Evolutionary conservation across 2,113 vertebrate genomes (phyloP).

Genomic region (Gorsachius goisagi): DNA sequence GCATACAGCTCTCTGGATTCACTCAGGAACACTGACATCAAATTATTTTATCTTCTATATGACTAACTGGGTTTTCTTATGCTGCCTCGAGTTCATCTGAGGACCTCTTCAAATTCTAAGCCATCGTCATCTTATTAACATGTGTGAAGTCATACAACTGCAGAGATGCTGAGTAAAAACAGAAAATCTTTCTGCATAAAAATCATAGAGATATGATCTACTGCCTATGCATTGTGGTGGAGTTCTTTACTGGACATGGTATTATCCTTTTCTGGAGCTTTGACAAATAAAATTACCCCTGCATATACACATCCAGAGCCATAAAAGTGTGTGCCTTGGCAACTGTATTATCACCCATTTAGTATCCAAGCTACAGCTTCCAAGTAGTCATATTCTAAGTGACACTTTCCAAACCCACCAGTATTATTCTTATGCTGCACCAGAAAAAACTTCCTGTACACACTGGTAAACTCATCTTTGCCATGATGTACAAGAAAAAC

Average conservation of each 20-base stretch:
- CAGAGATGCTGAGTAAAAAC: not conserved
- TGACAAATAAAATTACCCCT: not conserved
- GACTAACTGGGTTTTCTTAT: not conserved
- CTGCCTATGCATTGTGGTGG: not conserved
- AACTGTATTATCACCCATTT: not conserved
- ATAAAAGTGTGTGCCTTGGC: not conserved
- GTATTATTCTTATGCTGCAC: not conserved
- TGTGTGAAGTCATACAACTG: not conserved
- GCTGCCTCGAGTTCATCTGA: not conserved
- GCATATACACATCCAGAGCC: not conserved
- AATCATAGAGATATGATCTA: not conserved
- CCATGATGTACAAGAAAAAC: not conserved
- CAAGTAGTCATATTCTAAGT: not conserved
- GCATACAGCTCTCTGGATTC: not conserved
- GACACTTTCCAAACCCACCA: not conserved
- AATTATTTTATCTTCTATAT: not conserved
- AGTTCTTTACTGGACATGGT: not conserved
- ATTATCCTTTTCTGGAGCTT: not conserved
- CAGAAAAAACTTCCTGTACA: not conserved
- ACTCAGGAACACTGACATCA: not conserved
- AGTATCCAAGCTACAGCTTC: not conserved
- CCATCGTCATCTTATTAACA: not conserved
- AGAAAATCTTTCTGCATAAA: not conserved
- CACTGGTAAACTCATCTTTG: not conserved
- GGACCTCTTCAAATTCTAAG: not conserved